Evolutionary conservation across 2,113 vertebrate genomes (phyloP).

Genomic region (Cinclus cinclus): DNA sequence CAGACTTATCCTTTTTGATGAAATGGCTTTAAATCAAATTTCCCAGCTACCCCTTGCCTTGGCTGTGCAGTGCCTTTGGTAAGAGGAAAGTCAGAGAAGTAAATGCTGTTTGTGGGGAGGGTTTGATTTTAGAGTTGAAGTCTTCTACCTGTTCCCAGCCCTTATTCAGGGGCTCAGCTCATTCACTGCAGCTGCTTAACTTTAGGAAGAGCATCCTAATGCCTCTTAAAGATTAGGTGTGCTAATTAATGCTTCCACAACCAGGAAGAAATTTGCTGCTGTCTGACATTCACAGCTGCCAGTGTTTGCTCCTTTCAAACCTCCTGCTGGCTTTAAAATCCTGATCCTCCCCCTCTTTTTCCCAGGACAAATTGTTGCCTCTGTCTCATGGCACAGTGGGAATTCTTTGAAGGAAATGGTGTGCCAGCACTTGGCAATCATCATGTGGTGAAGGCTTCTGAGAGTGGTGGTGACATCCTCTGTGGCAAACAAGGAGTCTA

Average conservation of each 20-base stretch:
- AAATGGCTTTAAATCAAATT: neutral
- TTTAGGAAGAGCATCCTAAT: neutral
- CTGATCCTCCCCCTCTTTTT: accelerated
- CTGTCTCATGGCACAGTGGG: neutral
- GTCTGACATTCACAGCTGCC: neutral
- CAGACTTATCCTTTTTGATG: neutral
- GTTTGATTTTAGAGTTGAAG: neutral
- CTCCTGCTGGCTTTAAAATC: neutral
- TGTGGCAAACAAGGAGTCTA: neutral
- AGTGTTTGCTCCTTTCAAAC: neutral
- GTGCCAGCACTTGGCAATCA: neutral
- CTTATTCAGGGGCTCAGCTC: neutral
- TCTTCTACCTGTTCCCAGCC: neutral
- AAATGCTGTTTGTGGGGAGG: neutral
- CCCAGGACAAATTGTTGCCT: neutral
- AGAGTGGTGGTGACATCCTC: neutral
- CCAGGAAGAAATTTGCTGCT: neutral
- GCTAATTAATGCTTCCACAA: neutral
- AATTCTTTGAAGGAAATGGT: neutral
- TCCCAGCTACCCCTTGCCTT: neutral
- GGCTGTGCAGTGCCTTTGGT: neutral
- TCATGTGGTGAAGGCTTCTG: neutral
- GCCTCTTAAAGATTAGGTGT: neutral
- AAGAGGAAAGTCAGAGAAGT: neutral
- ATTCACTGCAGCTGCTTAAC: neutral